Percentiles rank a stretch among this genome's conserved stretches.
Evolutionary conservation across 2,113 vertebrate genomes (phyloP).

Genomic region (Phaetusa simplex): DNA sequence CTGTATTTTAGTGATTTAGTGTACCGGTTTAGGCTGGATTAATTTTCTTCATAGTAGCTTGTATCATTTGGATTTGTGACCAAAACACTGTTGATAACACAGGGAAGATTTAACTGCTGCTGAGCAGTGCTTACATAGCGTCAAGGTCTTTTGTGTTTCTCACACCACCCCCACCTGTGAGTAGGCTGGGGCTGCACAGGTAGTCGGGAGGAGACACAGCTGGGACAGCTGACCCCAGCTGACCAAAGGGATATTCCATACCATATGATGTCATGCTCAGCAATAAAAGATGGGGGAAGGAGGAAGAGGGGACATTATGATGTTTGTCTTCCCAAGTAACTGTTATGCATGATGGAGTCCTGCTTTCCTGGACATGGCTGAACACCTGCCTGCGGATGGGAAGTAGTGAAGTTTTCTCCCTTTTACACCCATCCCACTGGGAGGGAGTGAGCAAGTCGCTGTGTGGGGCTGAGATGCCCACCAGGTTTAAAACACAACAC

Average conservation of each 20-base stretch:
- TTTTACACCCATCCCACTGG: background rate
- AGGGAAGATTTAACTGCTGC: background rate
- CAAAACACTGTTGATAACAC: background rate
- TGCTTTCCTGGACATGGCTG: background rate
- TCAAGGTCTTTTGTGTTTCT: background rate
- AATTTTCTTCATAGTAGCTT: background rate
- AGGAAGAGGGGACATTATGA: too few species aligned
- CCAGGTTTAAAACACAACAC: background rate
- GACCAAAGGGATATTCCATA: too few species aligned
- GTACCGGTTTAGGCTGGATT: background rate
- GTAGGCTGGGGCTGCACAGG: background rate
- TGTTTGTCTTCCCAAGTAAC: background rate
- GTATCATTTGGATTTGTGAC: background rate
- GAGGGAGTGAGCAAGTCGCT: fast-evolving
- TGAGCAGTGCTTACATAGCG: background rate
- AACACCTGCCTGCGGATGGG: fast-evolving
- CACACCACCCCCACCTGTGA: fast-evolving
- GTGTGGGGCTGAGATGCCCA: background rate
- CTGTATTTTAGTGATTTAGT: background rate
- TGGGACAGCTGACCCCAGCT: too few species aligned
- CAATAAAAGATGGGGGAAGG: too few species aligned
- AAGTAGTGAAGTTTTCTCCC: background rate
- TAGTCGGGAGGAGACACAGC: background rate
- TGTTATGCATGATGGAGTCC: fast-evolving
- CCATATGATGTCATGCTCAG: too few species aligned